Evolutionary conservation across 2,888 invertebrate species (phyloP).

Genomic region (Thera obeliscata): DNA sequence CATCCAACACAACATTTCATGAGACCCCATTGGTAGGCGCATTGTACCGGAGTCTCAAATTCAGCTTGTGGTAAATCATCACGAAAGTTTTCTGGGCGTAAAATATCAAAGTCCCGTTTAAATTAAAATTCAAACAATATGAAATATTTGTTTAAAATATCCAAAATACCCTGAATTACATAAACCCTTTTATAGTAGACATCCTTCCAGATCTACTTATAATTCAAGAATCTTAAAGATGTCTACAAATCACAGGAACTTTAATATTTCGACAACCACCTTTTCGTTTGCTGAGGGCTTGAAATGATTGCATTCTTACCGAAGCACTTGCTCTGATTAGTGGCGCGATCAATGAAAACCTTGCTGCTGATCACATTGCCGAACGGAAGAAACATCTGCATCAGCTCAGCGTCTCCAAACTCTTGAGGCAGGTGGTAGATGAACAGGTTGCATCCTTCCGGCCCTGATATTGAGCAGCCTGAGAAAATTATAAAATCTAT

Average conservation of each 20-base stretch:
- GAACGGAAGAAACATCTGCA: slow-evolving; percentile 99
- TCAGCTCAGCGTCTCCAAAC: slow-evolving; percentile 99
- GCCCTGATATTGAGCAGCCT: slow-evolving; percentile 98
- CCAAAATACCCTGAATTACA: not conserved
- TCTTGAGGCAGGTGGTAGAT: slow-evolving; percentile 99
- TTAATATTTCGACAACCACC: slow-evolving; percentile 1
- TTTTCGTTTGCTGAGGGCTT: slow-evolving; percentile 1
- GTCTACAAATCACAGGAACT: not conserved
- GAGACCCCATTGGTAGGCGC: not conserved
- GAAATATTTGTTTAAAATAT: not conserved
- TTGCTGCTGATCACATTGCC: slow-evolving; percentile 99
- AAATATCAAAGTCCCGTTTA: slow-evolving; percentile 3
- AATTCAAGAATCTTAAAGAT: not conserved
- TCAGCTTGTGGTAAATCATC: slow-evolving; percentile 13
- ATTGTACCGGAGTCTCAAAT: not conserved
- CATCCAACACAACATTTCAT: slow-evolving; percentile 10
- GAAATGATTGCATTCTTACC: slow-evolving; percentile 74
- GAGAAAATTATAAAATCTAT: slow-evolving; percentile 89
- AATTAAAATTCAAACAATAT: not conserved
- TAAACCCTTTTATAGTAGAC: not conserved
- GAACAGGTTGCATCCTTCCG: slow-evolving; percentile 99
- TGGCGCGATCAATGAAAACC: slow-evolving; percentile 99
- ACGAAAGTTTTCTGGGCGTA: slow-evolving; percentile 8
- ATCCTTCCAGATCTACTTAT: not conserved
- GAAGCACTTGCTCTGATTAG: slow-evolving; percentile 99